phyloP scores from a whole-genome alignment of 2,797 vertebrate genomes.

The Diplodus puntazzo region DNA sequence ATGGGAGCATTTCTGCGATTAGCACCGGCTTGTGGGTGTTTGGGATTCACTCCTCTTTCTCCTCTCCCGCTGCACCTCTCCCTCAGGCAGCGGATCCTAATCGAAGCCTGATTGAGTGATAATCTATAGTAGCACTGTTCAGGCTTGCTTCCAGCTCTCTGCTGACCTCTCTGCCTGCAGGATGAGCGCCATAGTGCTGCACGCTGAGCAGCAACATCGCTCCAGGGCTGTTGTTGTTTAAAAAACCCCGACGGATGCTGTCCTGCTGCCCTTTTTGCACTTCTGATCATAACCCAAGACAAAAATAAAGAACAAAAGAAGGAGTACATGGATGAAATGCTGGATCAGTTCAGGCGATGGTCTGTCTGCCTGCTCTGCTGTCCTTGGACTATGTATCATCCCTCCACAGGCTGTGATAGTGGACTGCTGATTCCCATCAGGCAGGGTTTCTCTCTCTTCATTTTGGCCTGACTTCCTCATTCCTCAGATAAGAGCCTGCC shows the following conservation, averaged over 20 bases:
- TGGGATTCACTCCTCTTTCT: constrained; percentile 65
- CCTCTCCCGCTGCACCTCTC: constrained; percentile 56
- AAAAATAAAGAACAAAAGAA: constrained; percentile 35
- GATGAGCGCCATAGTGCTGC: constrained; percentile 38
- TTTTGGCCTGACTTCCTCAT: constrained; percentile 69
- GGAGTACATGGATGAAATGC: constrained; percentile 37
- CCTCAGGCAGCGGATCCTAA: constrained; percentile 71
- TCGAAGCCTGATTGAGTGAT: constrained; percentile 86
- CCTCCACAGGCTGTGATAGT: constrained; percentile 64
- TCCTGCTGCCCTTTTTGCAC: constrained; percentile 24
- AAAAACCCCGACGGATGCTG: constrained; percentile 23
- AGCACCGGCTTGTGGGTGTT: constrained; percentile 72
- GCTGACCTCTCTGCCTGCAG: constrained; percentile 71
- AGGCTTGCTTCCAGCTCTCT: constrained; percentile 62
- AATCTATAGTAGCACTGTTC: constrained; percentile 81
- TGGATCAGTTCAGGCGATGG: constrained; percentile 61
- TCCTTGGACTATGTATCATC: constrained; percentile 73
- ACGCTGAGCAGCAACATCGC: constrained; percentile 41
- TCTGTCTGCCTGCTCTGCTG: constrained; percentile 56
- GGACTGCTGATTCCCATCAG: constrained; percentile 82
- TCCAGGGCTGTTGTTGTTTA: constrained; percentile 23
- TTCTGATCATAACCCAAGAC: constrained; percentile 39
- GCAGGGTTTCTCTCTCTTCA: constrained; percentile 67
- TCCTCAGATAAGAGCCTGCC: constrained; percentile 77
- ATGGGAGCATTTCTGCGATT: constrained; percentile 81